Evolutionary conservation across 2,888 invertebrate species (phyloP).

Genomic region (Monoplex corrugatus): DNA sequence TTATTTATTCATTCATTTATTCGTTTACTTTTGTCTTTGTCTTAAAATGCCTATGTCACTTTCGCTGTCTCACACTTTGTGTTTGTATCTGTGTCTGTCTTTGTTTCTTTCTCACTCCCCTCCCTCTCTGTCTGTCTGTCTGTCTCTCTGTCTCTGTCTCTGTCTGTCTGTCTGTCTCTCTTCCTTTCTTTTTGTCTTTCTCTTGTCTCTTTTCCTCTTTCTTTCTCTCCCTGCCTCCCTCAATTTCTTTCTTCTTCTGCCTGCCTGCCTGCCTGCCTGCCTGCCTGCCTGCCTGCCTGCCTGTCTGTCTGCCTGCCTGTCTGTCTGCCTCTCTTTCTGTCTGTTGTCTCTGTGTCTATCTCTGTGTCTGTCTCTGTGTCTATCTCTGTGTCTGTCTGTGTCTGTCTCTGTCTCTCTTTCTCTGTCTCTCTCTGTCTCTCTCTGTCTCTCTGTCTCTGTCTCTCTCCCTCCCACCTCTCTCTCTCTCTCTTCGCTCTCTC

Average conservation of each 20-base stretch:
- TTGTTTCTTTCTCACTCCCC: no score
- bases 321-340: background rate
- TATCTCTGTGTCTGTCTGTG: background rate
- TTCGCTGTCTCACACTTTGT: no score
- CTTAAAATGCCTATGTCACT: no score
- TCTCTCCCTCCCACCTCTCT: background rate
- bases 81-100: no score
- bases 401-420: background rate
- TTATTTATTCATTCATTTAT: no score
- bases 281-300: background rate
- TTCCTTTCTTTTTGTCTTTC: background rate
- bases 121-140: background rate
- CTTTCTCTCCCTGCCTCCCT: background rate
- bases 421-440: conserved; percentile 13
- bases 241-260: background rate
- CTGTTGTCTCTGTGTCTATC: background rate
- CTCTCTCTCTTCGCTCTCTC: background rate
- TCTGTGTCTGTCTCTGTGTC: background rate
- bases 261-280: background rate
- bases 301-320: background rate
- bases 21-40: no score
- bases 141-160: background rate
- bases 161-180: background rate
- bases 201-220: no score
- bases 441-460: background rate